Evolutionary conservation across 2,113 vertebrate species (phyloP), one percentile per base, ranked within the genome.

Genomic region (Pseudois nayaur): DNA sequence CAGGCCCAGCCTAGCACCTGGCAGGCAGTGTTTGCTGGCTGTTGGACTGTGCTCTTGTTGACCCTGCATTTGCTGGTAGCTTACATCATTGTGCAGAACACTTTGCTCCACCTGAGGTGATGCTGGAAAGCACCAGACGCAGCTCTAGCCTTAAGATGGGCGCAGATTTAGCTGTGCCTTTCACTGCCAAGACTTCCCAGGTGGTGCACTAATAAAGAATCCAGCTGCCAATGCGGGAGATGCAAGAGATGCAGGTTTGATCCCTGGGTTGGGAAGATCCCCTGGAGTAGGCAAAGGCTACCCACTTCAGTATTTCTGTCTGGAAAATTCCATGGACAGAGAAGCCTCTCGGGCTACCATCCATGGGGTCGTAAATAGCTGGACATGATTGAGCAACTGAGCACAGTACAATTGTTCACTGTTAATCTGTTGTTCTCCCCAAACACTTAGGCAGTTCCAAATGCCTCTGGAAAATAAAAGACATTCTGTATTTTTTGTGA

Each of bases 401-500:
- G 13, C 71, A 43, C 12, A 27, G 71, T 43, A 27, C 40, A 27
- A 15, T 43, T 43, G 40, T 54, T 89, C 43, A 54, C 1, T 43
- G 25, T 15, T 83, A 74, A 33, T 33, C 16, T 31, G 25, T 5
- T 78, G 54, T 10, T 50, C 79, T 45, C 17, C 31, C 23, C 31
- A 64, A 64, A 76, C 27, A 31, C 60, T 31, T 6, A 19, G 33
- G 29, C 27, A 4, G 16, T 71, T 90, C 5, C 23, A 83, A 59
- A 76, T 27, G 62, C 15, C 59, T 78, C 84, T 94, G 60, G 87
- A 25, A 96, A 84, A 95, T 40, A 88, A 95, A 67, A 74, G n/a
- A 40, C 43, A 33, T 64, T 25, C 6, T 81, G 6, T 43, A 71
- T 76, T 87, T 91, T 83, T 31, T 40, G 48, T 50, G 50, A 64